phyloP scores from a whole-genome alignment of 1,140 invertebrate genomes.

The Cherax quadricarinatus region DNA sequence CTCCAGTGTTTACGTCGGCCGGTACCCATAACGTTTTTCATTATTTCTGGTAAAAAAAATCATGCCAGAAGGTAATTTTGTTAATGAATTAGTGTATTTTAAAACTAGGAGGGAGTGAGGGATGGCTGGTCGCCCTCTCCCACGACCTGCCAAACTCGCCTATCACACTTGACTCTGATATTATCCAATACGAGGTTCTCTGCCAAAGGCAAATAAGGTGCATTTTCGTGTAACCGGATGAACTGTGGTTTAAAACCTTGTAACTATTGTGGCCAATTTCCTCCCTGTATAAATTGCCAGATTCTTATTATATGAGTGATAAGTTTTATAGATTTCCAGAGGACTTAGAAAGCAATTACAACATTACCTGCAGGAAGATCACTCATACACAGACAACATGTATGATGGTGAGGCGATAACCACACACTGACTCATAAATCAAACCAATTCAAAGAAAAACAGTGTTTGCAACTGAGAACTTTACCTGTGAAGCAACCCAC shows the following conservation, averaged over 20 bases:
- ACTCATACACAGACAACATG: too few species aligned
- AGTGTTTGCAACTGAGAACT: too few species aligned
- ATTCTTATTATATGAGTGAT: neutral
- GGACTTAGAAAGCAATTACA: neutral
- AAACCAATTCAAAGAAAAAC: too few species aligned
- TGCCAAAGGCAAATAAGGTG: too few species aligned
- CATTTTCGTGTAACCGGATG: too few species aligned
- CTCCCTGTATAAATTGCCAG: constrained; percentile 19
- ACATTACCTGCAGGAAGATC: too few species aligned
- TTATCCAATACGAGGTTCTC: too few species aligned
- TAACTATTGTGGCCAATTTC: constrained; percentile 17
- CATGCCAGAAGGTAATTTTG: neutral
- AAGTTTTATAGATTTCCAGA: neutral
- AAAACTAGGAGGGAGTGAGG: neutral
- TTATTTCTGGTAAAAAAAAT: too few species aligned
- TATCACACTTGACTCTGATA: neutral
- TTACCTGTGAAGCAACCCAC: constrained; percentile 38
- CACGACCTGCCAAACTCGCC: neutral
- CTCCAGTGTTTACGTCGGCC: too few species aligned
- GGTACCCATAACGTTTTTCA: too few species aligned
- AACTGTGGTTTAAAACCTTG: neutral
- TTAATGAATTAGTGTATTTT: neutral
- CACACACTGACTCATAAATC: neutral
- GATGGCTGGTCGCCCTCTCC: neutral
- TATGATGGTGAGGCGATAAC: neutral